These are phyloP conservation scores for Tanypteryx hageni DNA, from an alignment of 2,888 invertebrate species.

Conservation along the genomic window DNA sequence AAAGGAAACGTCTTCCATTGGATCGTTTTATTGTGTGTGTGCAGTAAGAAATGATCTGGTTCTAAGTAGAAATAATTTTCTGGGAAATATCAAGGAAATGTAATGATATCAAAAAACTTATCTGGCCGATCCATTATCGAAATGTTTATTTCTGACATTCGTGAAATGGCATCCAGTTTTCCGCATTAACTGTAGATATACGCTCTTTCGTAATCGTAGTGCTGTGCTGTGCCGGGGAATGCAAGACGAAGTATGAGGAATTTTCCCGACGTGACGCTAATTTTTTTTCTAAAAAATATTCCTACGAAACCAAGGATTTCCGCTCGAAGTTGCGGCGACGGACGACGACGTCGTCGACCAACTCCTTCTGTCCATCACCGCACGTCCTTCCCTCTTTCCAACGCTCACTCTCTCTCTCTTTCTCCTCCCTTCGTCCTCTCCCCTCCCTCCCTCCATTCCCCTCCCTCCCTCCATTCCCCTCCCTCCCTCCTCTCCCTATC, in stretches of 20 bases:
- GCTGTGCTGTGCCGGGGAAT: background rate
- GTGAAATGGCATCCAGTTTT: too few relatives aligned
- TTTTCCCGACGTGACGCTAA: background rate
- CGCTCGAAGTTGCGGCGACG: slow-evolving; percentile 22
- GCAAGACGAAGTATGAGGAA: background rate
- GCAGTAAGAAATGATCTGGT: too few relatives aligned
- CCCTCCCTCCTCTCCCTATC: too few relatives aligned
- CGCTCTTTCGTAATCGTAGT: background rate
- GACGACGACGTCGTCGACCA: background rate
- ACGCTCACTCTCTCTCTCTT: background rate
- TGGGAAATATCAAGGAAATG: too few relatives aligned
- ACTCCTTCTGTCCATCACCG: background rate
- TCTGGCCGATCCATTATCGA: too few relatives aligned
- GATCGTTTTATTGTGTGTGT: too few relatives aligned
- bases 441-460: too few relatives aligned
- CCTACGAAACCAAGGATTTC: background rate
- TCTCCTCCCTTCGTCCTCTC: background rate
- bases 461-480: background rate
- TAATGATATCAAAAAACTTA: too few relatives aligned
- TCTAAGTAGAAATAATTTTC: too few relatives aligned
- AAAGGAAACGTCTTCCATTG: too few relatives aligned
- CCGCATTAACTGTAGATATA: too few relatives aligned
- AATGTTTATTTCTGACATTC: too few relatives aligned
- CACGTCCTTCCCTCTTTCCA: background rate
- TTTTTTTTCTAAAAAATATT: background rate